A percentile compares a stretch with the other conserved stretches of the same genome.
phyloP scores from a whole-genome alignment of 1,140 invertebrate genomes.

The Brachionus rubens region DNA sequence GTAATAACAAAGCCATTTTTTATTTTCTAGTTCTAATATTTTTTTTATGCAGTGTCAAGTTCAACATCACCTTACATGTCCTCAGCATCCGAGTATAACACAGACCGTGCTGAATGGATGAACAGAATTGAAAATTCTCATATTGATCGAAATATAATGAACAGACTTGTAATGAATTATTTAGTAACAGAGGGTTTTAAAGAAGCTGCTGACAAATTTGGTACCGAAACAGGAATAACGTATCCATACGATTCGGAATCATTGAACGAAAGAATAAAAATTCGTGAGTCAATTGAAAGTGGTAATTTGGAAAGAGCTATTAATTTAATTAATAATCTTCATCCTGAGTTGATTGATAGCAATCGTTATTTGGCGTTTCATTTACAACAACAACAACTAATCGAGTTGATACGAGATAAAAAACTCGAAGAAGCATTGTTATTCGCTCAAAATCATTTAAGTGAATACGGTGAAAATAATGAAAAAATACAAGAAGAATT shows the following conservation, averaged over 20 bases:
- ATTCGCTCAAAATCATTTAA: slow-evolving; percentile 87
- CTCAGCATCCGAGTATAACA: slow-evolving; percentile 8
- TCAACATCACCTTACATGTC: slow-evolving; percentile 24
- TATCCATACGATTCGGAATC: slow-evolving; percentile 70
- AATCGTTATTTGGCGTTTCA: slow-evolving; percentile 93
- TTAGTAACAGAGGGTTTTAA: slow-evolving; percentile 97
- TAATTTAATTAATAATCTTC: slow-evolving; percentile 83
- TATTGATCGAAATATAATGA: slow-evolving; percentile 84
- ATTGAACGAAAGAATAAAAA: slow-evolving; percentile 86
- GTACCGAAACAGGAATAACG: slow-evolving; percentile 70
- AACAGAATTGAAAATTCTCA: slow-evolving; percentile 72
- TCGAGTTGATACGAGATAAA: slow-evolving; percentile 84
- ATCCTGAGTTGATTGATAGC: slow-evolving; percentile 89
- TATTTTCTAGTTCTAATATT: background rate
- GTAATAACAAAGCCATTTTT: background rate
- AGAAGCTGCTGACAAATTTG: slow-evolving; percentile 93
- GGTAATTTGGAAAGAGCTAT: slow-evolving; percentile 90
- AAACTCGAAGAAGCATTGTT: slow-evolving; percentile 89
- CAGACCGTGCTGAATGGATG: slow-evolving; percentile 66
- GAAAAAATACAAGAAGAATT: slow-evolving; percentile 65
- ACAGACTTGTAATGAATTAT: slow-evolving; percentile 97
- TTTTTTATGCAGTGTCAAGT: slow-evolving; percentile 9
- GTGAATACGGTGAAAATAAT: slow-evolving; percentile 84
- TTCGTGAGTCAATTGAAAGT: slow-evolving; percentile 86
- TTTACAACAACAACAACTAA: slow-evolving; percentile 88